A percentile compares a stretch with the other conserved stretches of the same genome.
These are phyloP conservation scores for Lytechinus pictus DNA, from an alignment of 35 echinoderm and acorn worm genomes.

Conservation along the genomic window DNA sequence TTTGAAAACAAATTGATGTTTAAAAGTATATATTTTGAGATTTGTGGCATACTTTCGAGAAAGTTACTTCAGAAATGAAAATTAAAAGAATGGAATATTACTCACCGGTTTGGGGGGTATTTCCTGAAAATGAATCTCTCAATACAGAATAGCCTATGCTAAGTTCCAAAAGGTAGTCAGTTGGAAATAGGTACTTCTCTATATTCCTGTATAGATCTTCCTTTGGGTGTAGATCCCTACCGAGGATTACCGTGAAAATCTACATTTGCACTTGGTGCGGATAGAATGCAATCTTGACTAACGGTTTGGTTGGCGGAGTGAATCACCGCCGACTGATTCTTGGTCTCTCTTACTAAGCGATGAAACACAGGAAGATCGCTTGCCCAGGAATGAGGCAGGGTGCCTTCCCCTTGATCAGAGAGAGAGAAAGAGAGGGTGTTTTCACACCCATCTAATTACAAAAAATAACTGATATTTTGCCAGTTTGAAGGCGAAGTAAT, in stretches of 20 bases:
- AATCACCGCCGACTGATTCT: not conserved
- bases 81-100: not conserved
- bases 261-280: conserved; percentile 1
- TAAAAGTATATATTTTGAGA: not conserved
- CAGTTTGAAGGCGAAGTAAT: too few species aligned
- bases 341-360: not conserved
- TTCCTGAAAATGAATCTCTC: not conserved
- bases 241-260: not conserved
- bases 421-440: not conserved
- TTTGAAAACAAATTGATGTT: not conserved
- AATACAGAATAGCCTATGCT: not conserved
- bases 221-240: not conserved
- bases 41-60: not conserved
- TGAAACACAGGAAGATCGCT: conserved; percentile 17
- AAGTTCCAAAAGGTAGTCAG: not conserved
- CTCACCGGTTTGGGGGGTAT: not conserved
- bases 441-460: too few species aligned
- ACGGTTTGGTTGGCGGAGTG: not conserved
- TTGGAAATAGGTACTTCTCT: not conserved
- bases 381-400: not conserved
- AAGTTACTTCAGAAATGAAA: not conserved
- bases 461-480: too few species aligned
- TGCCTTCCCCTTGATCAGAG: not conserved
- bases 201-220: not conserved
- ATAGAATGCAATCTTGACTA: not conserved